A percentile compares a stretch with the other conserved stretches of the same genome.
phyloP scores from a whole-genome alignment of 2,113 vertebrate genomes.

The Seriola rivoliana region DNA sequence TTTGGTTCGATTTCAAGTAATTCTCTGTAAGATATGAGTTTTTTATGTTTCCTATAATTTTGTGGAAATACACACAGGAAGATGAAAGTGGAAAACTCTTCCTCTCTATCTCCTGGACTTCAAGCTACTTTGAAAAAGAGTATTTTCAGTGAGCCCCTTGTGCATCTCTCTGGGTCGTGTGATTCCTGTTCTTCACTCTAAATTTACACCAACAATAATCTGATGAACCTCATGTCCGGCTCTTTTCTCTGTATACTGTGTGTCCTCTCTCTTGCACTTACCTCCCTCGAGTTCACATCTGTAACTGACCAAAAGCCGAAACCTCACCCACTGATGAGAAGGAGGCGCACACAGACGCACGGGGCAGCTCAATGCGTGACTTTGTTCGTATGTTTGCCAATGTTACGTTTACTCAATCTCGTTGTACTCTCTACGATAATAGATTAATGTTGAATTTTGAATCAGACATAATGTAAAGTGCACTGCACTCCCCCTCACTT shows the following conservation, averaged over 20 bases:
- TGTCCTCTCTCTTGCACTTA: neutral
- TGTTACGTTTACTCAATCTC: no score
- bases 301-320: constrained; percentile 2
- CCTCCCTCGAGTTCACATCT: neutral
- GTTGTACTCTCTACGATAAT: no score
- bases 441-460: no score
- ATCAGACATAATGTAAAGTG: neutral
- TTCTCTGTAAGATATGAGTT: neutral
- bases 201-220: constrained; percentile 28
- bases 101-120: neutral
- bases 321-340: neutral
- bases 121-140: neutral
- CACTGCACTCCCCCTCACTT: constrained; percentile 6
- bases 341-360: neutral
- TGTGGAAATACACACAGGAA: neutral
- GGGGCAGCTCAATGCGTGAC: no score
- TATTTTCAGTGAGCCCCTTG: constrained; percentile 26
- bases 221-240: neutral
- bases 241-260: neutral
- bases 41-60: neutral
- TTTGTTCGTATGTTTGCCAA: no score
- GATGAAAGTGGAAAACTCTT: neutral
- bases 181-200: constrained; percentile 12
- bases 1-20: neutral
- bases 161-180: neutral